Base-by-base conservation (phyloP, 2,113 vertebrate species). In the Cynoglossus semilaevis region DNA sequence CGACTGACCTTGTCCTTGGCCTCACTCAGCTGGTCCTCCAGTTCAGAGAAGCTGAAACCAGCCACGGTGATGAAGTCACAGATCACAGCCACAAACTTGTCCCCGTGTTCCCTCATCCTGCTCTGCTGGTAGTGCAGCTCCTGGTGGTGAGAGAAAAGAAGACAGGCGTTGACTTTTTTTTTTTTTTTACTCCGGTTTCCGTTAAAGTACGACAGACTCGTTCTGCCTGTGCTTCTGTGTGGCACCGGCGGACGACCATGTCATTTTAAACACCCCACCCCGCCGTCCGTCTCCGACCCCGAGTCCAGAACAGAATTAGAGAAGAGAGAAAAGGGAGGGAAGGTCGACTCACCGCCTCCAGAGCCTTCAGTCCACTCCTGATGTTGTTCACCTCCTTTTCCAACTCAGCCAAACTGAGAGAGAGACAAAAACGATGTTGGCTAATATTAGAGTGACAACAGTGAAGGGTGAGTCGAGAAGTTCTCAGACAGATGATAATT, bases 21-120 rank as follows among this genome's bases (percentile, higher is more conserved):
- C 47, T 99, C 96, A 0, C 81, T 92, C 47, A 99, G 90, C 75
- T 94, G 94, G 60, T 98, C 96, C 72, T 99, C 97, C 61, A 98
- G 89, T 72, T 99, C 97, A 0, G 96, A 98, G 91, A 99, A 98
- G 83, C 96, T 95, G 88, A 99, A 98, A 76, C 95, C 95, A 35
- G 96, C 95, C 69, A 99, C 95, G 0, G 97, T 98, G 89, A 97
- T 97, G 90, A 98, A 99, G 91, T 99, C 95, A 0, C 94, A 91
- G 86, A 98, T 97, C 77, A 98, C 93, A 0, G 95, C 93, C 73
- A 97, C 93, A 19, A 99, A 99, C 74, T 93, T 97, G 81, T 99
- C 97, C 1, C 87, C 93, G 0, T 89, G 79, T 51, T 93, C 93
- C 72, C 87, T 79, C n/a, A 85, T 56, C 48, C 92, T 91, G 76